phyloP scores from a whole-genome alignment of 2,888 invertebrate genomes.

The Diaphora mendica region DNA sequence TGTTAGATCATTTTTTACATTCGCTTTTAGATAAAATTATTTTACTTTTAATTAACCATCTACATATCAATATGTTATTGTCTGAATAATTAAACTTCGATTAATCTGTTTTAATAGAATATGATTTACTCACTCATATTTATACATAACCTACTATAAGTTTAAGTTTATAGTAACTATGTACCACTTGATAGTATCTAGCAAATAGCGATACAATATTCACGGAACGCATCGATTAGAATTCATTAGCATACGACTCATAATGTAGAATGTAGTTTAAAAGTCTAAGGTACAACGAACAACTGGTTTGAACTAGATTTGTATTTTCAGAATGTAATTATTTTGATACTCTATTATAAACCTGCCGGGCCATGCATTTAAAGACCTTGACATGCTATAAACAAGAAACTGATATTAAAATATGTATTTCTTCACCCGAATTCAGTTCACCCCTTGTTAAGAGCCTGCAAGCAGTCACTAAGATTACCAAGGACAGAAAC shows the following conservation, averaged over 20 bases:
- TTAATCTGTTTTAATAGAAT: background rate
- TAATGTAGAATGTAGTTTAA: conserved; percentile 30
- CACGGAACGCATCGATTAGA: conserved; percentile 42
- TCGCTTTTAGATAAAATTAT: background rate
- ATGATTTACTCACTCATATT: background rate
- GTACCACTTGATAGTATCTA: background rate
- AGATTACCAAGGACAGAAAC: background rate
- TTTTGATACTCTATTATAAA: background rate
- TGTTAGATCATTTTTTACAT: background rate
- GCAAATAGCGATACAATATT: conserved; percentile 25
- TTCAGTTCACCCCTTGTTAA: background rate
- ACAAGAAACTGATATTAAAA: too few relatives aligned
- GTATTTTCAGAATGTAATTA: background rate
- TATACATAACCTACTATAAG: too few relatives aligned
- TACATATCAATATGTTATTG: background rate
- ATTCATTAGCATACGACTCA: conserved; percentile 34
- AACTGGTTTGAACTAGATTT: background rate
- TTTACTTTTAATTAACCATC: background rate
- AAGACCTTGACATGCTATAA: background rate
- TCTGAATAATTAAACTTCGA: background rate
- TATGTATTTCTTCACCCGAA: too few relatives aligned
- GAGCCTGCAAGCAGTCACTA: background rate
- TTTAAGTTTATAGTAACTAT: background rate
- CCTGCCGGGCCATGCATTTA: background rate
- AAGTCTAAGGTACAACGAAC: conserved; percentile 7